Conservation (phyloP, 2,797 vertebrate genomes). For the Hylomyscus alleni region DNA sequence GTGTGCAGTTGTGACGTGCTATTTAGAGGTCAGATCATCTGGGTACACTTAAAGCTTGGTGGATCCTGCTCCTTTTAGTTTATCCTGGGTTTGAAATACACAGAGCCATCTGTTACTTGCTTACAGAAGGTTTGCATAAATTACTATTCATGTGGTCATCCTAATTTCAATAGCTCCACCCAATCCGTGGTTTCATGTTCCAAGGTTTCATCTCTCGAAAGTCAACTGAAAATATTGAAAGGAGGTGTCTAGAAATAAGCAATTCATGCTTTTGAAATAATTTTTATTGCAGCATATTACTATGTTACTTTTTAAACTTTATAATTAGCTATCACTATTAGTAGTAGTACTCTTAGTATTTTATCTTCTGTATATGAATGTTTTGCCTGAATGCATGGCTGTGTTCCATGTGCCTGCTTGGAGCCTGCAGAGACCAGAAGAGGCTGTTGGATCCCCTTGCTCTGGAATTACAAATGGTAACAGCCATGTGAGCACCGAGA, state of each 20-base stretch:
- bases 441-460: background rate
- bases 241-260: background rate
- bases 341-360: background rate
- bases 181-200: background rate
- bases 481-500: background rate
- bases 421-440: background rate
- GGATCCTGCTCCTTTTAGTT: background rate
- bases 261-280: background rate
- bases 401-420: background rate
- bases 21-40: conserved; percentile 7
- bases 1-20: background rate
- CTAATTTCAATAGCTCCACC: background rate
- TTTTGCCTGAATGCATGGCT: background rate
- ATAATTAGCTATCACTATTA: background rate
- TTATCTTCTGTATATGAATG: background rate
- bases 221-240: conserved; percentile 2
- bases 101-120: conserved; percentile 19
- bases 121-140: conserved; percentile 34
- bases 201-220: background rate
- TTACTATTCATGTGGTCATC: conserved; percentile 49
- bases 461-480: background rate
- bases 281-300: background rate
- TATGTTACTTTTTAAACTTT: background rate
- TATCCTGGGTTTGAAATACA: conserved; percentile 45
- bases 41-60: background rate